These are phyloP conservation scores for Aphidius colemani DNA, from an alignment of 2,888 invertebrate genomes.

Conservation along the genomic window DNA sequence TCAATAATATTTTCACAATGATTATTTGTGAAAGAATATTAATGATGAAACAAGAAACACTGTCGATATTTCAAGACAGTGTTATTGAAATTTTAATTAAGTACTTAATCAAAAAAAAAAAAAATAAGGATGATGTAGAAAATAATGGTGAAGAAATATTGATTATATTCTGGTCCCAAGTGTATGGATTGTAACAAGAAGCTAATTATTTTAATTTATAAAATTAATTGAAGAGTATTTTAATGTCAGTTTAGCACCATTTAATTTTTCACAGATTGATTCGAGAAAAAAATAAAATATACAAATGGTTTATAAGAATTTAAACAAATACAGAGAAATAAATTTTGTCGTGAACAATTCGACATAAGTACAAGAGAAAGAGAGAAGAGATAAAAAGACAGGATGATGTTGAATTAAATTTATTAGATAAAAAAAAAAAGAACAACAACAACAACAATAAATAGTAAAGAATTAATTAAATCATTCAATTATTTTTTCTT, in stretches of 20 bases:
- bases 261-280: neutral
- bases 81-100: conserved; percentile 20
- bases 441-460: too few species aligned
- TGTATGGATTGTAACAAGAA: neutral
- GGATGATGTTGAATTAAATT: neutral
- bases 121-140: conserved; percentile 7
- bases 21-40: conserved; percentile 1
- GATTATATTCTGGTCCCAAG: conserved; percentile 12
- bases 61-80: neutral
- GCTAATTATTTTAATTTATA: neutral
- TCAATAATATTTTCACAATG: neutral
- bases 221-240: too few species aligned
- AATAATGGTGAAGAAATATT: too few species aligned
- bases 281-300: too few species aligned
- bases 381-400: neutral
- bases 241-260: neutral
- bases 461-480: too few species aligned
- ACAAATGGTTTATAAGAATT: neutral
- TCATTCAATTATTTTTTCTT: too few species aligned
- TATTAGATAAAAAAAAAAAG: too few species aligned
- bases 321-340: neutral
- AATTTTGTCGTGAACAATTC: too few species aligned
- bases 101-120: conserved; percentile 10
- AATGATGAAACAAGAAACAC: neutral
- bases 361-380: conserved; percentile 7